These are phyloP conservation scores for Stratiolaelaps scimitus DNA, from an alignment of 1,140 invertebrate species.

Conservation along the genomic window DNA sequence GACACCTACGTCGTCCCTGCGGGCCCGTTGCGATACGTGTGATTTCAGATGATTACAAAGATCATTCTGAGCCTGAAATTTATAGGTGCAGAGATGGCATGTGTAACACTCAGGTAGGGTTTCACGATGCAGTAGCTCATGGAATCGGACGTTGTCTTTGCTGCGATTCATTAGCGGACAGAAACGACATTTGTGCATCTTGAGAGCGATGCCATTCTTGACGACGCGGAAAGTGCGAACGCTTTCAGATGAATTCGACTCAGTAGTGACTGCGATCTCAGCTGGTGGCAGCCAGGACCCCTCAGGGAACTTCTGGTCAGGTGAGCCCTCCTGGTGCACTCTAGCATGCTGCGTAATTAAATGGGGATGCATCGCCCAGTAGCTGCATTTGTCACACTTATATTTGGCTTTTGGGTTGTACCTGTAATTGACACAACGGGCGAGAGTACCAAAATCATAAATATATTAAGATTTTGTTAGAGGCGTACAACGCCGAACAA, in stretches of 20 bases:
- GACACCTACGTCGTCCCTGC: conserved; percentile 27
- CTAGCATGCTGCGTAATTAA: conserved; percentile 61
- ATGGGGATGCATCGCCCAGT: conserved; percentile 64
- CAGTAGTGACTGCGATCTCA: conserved; percentile 32
- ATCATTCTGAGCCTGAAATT: conserved; percentile 57
- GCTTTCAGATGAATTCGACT: conserved; percentile 37
- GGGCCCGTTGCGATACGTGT: conserved; percentile 46
- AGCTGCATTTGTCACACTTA: conserved; percentile 64
- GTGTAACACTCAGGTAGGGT: conserved; percentile 37
- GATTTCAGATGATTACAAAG: conserved; percentile 63
- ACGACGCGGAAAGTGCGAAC: conserved; percentile 60
- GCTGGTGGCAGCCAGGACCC: conserved; percentile 32
- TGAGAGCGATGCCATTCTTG: conserved; percentile 54
- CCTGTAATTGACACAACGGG: background rate
- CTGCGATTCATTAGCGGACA: conserved; percentile 66
- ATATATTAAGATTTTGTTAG: no score
- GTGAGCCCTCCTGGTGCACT: conserved; percentile 52
- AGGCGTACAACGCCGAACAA: no score
- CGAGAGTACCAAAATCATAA: no score
- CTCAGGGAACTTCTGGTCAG: conserved; percentile 21
- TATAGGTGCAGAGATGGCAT: conserved; percentile 67
- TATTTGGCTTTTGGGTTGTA: conserved; percentile 46
- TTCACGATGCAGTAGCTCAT: conserved; percentile 66
- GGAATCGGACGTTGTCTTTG: conserved; percentile 58
- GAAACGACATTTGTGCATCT: conserved; percentile 69